These are phyloP conservation scores for Antechinus stuartii DNA, from an alignment of 2,113 vertebrate species.

Conservation along the genomic window DNA sequence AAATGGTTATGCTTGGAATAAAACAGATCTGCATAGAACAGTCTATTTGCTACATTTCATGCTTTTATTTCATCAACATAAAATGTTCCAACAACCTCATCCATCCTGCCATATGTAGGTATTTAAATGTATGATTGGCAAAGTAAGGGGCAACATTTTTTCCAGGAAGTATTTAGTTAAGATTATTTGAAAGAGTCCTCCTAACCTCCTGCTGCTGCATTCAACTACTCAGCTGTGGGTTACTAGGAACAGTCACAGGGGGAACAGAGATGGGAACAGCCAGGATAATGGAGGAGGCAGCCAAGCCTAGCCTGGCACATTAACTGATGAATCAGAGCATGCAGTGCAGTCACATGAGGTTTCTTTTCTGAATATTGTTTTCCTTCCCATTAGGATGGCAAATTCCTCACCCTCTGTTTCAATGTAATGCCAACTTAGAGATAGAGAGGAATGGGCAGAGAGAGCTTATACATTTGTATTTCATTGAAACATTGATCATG, in stretches of 20 bases:
- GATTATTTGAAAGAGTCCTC: slow-evolving; percentile 23
- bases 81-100: background rate
- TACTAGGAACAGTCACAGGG: background rate
- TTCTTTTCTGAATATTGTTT: slow-evolving; percentile 60
- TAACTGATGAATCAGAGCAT: slow-evolving; percentile 60
- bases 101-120: background rate
- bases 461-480: background rate
- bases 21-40: background rate
- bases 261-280: slow-evolving; percentile 17
- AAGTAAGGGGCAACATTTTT: slow-evolving; percentile 10
- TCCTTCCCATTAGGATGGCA: slow-evolving; percentile 40
- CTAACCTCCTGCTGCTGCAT: slow-evolving; percentile 11
- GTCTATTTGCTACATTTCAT: background rate
- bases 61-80: background rate
- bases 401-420: slow-evolving; percentile 4
- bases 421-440: background rate
- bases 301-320: slow-evolving; percentile 41
- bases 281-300: slow-evolving; percentile 11
- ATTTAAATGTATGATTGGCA: background rate
- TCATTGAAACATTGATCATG: background rate
- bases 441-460: background rate
- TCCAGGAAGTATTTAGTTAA: slow-evolving; percentile 38
- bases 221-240: background rate
- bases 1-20: background rate
- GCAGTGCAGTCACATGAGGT: background rate